Evolutionary conservation across 2,888 invertebrate species (phyloP).

Genomic region (Leptopilina myrica): DNA sequence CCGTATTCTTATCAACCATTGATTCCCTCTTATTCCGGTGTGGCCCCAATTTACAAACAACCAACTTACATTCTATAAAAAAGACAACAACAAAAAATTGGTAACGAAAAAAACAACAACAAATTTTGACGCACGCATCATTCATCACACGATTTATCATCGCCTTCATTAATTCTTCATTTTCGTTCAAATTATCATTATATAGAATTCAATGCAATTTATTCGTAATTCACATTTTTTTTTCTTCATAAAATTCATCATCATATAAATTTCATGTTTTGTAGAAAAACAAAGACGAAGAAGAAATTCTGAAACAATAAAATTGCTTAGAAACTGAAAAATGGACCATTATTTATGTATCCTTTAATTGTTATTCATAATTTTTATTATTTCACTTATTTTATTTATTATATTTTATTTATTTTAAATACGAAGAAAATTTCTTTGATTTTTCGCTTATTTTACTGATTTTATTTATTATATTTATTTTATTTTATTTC

Average conservation of each 20-base stretch:
- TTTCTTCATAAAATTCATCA: neutral
- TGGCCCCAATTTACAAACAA: neutral
- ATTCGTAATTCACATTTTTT: neutral
- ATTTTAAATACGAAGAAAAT: neutral
- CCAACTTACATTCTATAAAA: neutral
- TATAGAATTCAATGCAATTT: no score
- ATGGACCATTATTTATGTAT: neutral
- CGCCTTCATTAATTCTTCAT: neutral
- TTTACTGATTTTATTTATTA: no score
- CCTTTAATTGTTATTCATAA: neutral
- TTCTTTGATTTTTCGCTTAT: no score
- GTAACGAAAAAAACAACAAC: no score
- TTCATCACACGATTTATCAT: constrained; percentile 5
- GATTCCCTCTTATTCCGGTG: constrained; percentile 9
- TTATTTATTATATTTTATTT: neutral
- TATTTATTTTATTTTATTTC: no score
- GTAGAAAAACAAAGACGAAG: neutral
- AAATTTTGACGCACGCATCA: neutral
- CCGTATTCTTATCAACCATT: neutral
- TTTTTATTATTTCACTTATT: neutral
- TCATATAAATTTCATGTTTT: neutral
- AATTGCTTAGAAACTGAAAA: constrained; percentile 41
- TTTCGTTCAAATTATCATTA: neutral
- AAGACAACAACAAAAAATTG: neutral
- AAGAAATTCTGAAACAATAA: constrained; percentile 36